Percentiles rank a stretch among this genome's conserved stretches.
phyloP scores from a whole-genome alignment of 2,113 vertebrate genomes.

The Ceuthmochares aereus region DNA sequence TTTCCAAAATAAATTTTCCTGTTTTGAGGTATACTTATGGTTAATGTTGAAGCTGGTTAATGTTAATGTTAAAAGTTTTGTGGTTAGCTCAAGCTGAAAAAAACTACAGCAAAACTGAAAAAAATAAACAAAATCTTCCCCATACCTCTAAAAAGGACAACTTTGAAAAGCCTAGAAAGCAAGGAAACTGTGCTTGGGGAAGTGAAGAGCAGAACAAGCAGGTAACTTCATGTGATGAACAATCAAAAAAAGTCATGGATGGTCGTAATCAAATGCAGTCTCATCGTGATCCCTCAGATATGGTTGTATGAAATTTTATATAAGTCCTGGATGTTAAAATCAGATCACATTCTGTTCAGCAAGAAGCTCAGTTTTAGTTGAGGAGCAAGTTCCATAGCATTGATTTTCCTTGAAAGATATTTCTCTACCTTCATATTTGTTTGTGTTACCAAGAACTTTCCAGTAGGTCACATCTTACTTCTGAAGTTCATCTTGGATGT shows the following conservation, averaged over 20 bases:
- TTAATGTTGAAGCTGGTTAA: neutral
- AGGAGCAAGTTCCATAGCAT: neutral
- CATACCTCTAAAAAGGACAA: neutral
- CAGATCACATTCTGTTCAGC: neutral
- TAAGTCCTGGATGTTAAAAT: neutral
- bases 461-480: neutral
- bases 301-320: neutral
- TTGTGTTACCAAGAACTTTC: neutral
- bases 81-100: neutral
- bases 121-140: neutral
- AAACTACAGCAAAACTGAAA: neutral
- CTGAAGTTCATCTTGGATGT: neutral
- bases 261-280: neutral
- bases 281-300: neutral
- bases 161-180: neutral
- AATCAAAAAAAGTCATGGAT: neutral
- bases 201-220: neutral
- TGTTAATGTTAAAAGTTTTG: slow-evolving; percentile 17
- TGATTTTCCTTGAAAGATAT: neutral
- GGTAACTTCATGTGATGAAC: neutral
- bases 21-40: neutral
- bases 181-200: neutral
- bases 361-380: neutral
- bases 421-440: neutral
- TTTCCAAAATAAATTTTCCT: slow-evolving; percentile 23